Evolutionary conservation across 1,140 invertebrate genomes (phyloP).

Genomic region (Drosophila insularis): DNA sequence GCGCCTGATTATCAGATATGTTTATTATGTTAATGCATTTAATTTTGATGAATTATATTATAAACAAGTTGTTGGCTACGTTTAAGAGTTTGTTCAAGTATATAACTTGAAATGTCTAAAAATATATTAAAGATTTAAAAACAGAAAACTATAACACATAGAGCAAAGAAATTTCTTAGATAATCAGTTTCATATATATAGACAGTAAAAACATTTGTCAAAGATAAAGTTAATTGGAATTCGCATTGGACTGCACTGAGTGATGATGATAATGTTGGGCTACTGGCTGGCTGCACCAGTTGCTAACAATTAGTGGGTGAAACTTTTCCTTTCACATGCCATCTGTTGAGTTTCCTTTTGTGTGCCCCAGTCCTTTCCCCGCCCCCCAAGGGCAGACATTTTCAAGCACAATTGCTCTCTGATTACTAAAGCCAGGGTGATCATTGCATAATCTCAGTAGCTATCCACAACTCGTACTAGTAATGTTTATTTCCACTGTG

Average conservation of each 20-base stretch:
- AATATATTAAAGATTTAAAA: no score
- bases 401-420: slow-evolving; percentile 9
- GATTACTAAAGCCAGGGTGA: slow-evolving; percentile 44
- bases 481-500: slow-evolving; percentile 78
- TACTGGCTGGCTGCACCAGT: not conserved
- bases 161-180: no score
- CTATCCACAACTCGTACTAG: slow-evolving; percentile 28
- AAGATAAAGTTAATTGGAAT: slow-evolving; percentile 10
- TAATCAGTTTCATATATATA: no score
- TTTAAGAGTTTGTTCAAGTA: no score
- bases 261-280: not conserved
- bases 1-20: no score
- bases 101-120: no score
- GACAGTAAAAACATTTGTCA: no score
- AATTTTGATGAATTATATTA: no score
- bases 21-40: no score
- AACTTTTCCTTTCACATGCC: slow-evolving; percentile 1
- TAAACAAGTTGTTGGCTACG: no score
- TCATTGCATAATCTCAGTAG: slow-evolving; percentile 46
- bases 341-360: slow-evolving; percentile 3
- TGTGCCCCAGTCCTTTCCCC: not conserved
- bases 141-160: no score
- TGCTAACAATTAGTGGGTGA: slow-evolving; percentile 3
- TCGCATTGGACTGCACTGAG: not conserved
- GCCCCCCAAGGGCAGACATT: not conserved